phyloP scores from a whole-genome alignment of 2,888 invertebrate genomes.

The Pollenia amentaria region DNA sequence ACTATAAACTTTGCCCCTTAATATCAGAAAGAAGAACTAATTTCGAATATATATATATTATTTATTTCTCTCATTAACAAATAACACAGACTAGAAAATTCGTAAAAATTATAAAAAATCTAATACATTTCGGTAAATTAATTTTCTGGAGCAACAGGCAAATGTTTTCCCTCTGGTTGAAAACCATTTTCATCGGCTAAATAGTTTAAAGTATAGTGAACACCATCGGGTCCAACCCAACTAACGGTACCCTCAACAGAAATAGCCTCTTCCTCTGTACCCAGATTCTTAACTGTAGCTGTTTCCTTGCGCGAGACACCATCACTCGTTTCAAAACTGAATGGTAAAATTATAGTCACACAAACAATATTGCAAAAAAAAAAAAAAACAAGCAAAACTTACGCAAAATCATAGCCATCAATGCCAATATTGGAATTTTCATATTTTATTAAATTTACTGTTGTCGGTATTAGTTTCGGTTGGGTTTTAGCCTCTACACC shows the following conservation, averaged over 20 bases:
- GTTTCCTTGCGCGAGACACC: constrained; percentile 84
- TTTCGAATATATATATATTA: neutral
- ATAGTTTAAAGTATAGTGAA: constrained; percentile 85
- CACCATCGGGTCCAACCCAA: constrained; percentile 85
- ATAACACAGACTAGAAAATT: constrained; percentile 45
- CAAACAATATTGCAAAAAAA: neutral
- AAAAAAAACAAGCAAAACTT: constrained; percentile 65
- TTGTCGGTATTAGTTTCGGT: constrained; percentile 72
- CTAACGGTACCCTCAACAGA: constrained; percentile 84
- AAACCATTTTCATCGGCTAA: constrained; percentile 86
- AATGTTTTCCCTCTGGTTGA: constrained; percentile 84
- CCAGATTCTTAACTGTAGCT: constrained; percentile 83
- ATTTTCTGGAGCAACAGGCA: constrained; percentile 76
- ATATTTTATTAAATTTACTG: constrained; percentile 85
- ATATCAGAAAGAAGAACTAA: neutral
- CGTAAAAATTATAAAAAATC: constrained; percentile 2
- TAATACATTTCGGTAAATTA: neutral
- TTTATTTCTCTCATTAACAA: constrained; percentile 30
- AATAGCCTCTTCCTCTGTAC: constrained; percentile 84
- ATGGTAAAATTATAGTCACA: neutral
- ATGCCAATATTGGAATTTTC: constrained; percentile 85
- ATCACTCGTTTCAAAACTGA: constrained; percentile 84
- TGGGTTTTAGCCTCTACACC: constrained; percentile 61
- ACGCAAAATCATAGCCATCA: constrained; percentile 81
- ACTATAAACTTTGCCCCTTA: too few species aligned